These are phyloP conservation scores for Elanus axillaris DNA, from an alignment of 2,113 vertebrate species.

Conservation along the genomic window DNA sequence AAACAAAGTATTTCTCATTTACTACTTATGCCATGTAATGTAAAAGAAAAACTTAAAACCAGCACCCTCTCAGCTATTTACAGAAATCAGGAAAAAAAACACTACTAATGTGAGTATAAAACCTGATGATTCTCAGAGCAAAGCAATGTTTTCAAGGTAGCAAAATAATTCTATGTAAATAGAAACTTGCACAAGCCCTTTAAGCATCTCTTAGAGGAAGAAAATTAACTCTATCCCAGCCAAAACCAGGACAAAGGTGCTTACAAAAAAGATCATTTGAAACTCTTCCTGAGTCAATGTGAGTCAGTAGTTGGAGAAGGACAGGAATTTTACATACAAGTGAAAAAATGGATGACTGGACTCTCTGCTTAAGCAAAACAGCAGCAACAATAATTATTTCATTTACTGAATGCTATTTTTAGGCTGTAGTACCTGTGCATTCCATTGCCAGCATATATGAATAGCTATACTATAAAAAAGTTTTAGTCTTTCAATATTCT, in stretches of 20 bases:
- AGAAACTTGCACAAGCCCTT: not conserved
- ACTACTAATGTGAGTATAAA: not conserved
- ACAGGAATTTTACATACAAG: not conserved
- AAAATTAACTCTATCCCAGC: no score
- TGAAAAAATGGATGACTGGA: not conserved
- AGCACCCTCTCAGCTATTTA: not conserved
- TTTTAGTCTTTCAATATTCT: not conserved
- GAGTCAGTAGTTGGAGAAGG: not conserved
- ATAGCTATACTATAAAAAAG: not conserved
- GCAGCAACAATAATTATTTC: not conserved
- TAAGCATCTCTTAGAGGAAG: not conserved
- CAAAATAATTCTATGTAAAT: not conserved
- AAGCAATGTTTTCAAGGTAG: not conserved
- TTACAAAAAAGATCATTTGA: not conserved
- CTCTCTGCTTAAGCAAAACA: not conserved
- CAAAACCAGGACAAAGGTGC: no score
- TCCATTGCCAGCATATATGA: not conserved
- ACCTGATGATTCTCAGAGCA: not conserved
- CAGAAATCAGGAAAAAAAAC: not conserved
- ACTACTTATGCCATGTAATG: not conserved
- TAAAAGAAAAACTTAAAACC: not conserved
- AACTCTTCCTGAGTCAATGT: not conserved
- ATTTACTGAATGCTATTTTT: not conserved
- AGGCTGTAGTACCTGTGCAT: not conserved
- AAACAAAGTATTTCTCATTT: not conserved